Conservation (phyloP, 2,888 invertebrate genomes). For the Mystacides longicornis region DNA sequence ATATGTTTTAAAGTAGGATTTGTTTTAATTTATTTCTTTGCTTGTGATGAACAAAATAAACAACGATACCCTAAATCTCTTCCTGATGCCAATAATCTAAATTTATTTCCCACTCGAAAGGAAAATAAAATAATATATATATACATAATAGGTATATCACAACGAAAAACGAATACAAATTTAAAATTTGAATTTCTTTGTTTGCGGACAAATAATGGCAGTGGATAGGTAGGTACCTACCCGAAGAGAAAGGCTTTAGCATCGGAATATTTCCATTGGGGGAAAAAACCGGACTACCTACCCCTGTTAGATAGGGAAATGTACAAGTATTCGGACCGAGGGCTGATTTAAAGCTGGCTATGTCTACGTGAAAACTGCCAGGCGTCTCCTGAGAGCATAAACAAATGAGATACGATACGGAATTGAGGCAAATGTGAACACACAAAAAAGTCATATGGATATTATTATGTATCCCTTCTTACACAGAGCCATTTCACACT, state of each 20-base stretch:
- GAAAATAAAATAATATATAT: too few species aligned
- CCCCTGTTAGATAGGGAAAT: neutral
- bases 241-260: constrained; percentile 1
- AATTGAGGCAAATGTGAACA: constrained; percentile 27
- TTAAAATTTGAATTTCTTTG: constrained; percentile 12
- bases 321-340: constrained; percentile 10
- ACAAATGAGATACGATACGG: constrained; percentile 27
- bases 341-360: constrained; percentile 26
- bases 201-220: constrained; percentile 15
- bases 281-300: neutral
- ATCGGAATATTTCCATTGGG: neutral
- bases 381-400: constrained; percentile 26
- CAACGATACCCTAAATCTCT: constrained; percentile 6
- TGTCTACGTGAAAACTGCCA: constrained; percentile 27
- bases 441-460: constrained; percentile 18
- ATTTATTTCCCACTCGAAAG: constrained; percentile 1
- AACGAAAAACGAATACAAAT: constrained; percentile 10
- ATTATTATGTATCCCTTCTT: constrained; percentile 19
- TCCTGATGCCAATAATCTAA: constrained; percentile 7
- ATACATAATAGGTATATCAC: too few species aligned
- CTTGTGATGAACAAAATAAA: neutral
- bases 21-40: constrained; percentile 1
- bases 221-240: constrained; percentile 1
- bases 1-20: neutral
- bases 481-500: constrained; percentile 21